These are phyloP conservation scores for Apoderus coryli DNA, from an alignment of 2,888 invertebrate species.

Conservation along the genomic window DNA sequence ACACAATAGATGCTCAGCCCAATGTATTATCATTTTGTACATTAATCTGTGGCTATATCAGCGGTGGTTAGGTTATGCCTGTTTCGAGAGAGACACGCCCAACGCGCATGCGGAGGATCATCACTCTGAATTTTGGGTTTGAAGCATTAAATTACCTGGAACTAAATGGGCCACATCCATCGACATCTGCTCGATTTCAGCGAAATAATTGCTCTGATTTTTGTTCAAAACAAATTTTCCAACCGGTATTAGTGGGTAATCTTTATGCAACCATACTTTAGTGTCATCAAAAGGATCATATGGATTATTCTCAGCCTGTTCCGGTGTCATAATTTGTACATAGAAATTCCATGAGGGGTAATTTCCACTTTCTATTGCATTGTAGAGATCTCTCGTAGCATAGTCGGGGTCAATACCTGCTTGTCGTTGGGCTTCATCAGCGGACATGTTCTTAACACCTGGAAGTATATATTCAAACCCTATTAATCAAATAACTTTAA, in stretches of 20 bases:
- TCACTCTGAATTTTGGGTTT: too few relatives aligned
- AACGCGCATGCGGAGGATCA: too few relatives aligned
- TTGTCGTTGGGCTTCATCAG: conserved; percentile 51
- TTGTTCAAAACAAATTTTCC: conserved; percentile 73
- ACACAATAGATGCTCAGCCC: too few relatives aligned
- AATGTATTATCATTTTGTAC: too few relatives aligned
- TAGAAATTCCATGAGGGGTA: conserved; percentile 66
- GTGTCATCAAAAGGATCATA: conserved; percentile 90
- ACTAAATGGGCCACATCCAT: conserved; percentile 79
- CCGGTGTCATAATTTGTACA: conserved; percentile 76
- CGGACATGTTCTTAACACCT: conserved; percentile 63
- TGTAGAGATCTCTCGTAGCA: conserved; percentile 73
- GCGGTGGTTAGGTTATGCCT: too few relatives aligned
- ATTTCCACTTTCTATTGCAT: conserved; percentile 61
- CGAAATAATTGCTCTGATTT: conserved; percentile 84
- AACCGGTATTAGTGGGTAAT: conserved; percentile 75
- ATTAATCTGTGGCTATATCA: too few relatives aligned
- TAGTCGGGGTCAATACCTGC: conserved; percentile 79
- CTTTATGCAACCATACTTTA: conserved; percentile 82
- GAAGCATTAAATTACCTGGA: too few relatives aligned
- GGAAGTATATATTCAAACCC: too few relatives aligned
- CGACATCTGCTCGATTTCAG: conserved; percentile 84
- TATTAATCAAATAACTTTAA: too few relatives aligned
- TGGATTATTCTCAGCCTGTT: conserved; percentile 59
- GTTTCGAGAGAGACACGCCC: too few relatives aligned